These are phyloP conservation scores for Hystrix cristata DNA, from an alignment of 2,113 vertebrate genomes.

Conservation along the genomic window DNA sequence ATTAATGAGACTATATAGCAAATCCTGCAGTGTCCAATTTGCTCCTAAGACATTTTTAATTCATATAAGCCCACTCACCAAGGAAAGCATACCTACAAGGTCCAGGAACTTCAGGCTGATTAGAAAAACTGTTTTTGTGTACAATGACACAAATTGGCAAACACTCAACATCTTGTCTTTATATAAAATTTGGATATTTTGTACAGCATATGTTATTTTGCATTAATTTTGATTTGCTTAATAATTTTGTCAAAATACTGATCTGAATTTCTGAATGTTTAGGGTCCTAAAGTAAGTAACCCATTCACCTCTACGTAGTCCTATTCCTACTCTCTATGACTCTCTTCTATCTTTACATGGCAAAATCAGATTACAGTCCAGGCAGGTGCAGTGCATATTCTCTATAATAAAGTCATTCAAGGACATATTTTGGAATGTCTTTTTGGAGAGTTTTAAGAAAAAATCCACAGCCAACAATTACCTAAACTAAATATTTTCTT, in stretches of 20 bases:
- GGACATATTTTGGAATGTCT: not conserved
- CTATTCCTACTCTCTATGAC: not conserved
- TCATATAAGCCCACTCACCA: not conserved
- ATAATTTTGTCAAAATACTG: not conserved
- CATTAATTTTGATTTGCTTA: slow-evolving; percentile 1
- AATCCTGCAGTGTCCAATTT: not conserved
- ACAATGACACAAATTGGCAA: not conserved
- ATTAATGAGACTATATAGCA: not conserved
- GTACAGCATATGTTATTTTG: not conserved
- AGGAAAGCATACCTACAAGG: not conserved
- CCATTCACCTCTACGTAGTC: not conserved
- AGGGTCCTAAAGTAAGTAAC: not conserved
- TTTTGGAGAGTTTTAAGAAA: not conserved
- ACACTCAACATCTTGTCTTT: not conserved
- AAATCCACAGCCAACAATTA: not conserved
- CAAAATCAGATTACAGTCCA: not conserved
- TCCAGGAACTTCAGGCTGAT: not conserved
- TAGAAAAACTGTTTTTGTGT: not conserved
- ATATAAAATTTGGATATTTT: slow-evolving; percentile 5
- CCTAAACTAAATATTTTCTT: not conserved
- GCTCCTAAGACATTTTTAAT: not conserved
- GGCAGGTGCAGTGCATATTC: not conserved
- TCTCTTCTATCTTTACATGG: not conserved
- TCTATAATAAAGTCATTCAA: not conserved
- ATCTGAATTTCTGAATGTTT: not conserved